Conservation (phyloP, 2,888 invertebrate genomes). For the Drosophila meridiana region DNA sequence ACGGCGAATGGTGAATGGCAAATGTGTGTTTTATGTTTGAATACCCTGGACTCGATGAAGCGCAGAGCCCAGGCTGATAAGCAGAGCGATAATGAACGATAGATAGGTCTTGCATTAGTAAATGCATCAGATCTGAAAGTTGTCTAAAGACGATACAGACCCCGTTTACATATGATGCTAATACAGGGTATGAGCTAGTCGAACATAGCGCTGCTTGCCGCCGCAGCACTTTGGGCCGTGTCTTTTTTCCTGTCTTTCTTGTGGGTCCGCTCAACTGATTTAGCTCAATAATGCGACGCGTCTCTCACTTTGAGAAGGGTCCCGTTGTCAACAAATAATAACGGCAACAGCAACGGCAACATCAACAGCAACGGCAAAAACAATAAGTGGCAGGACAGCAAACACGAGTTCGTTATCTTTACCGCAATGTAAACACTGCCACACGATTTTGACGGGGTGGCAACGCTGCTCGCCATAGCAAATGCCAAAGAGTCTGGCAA, state of each 20-base stretch:
- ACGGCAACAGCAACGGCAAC: constrained; percentile 10
- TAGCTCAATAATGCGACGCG: constrained; percentile 71
- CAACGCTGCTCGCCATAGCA: not conserved
- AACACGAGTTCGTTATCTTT: constrained; percentile 50
- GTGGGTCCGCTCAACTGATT: constrained; percentile 57
- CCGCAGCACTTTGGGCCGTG: constrained; percentile 7
- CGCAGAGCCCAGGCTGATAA: not conserved
- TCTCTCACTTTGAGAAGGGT: constrained; percentile 71
- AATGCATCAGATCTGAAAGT: not conserved
- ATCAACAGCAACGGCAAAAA: constrained; percentile 18
- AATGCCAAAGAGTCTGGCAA: not conserved
- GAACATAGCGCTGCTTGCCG: not conserved
- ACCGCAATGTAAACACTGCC: constrained; percentile 37
- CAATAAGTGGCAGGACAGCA: constrained; percentile 38
- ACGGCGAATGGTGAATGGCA: constrained; percentile 14
- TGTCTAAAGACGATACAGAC: too few relatives aligned
- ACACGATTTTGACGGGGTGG: not conserved
- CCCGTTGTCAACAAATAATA: constrained; percentile 13
- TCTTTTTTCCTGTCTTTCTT: constrained; percentile 3
- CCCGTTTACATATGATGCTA: not conserved
- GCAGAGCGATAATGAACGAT: not conserved
- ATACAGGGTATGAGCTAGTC: constrained; percentile 1
- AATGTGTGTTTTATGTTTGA: not conserved
- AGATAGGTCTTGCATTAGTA: too few relatives aligned
- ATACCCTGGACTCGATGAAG: constrained; percentile 4